A percentile compares a stretch with the other conserved stretches of the same genome.
These are phyloP conservation scores for Dipus sagitta DNA, from an alignment of 2,797 vertebrate species.

Conservation along the genomic window DNA sequence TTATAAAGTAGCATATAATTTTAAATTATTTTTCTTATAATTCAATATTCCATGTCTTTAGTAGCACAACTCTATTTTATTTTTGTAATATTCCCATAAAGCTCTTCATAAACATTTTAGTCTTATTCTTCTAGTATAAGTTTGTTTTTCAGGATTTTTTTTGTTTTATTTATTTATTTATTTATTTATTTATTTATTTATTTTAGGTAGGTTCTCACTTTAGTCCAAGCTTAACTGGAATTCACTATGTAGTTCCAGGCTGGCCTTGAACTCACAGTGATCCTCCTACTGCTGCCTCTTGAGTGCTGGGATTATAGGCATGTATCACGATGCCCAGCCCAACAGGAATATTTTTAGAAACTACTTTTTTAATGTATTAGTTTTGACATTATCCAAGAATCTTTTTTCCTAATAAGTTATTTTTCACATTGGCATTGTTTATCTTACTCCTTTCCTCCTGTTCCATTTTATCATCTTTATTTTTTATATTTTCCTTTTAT, in stretches of 20 bases:
- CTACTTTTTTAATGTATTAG: neutral
- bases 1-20: neutral
- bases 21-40: neutral
- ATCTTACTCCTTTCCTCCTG: neutral
- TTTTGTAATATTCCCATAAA: neutral
- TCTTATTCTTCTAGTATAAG: neutral
- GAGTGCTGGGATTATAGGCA: no score
- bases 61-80: neutral
- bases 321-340: no score
- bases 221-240: no score
- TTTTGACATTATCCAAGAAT: constrained; percentile 32
- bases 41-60: neutral
- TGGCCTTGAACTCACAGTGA: no score
- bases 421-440: constrained; percentile 8
- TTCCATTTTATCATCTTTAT: neutral
- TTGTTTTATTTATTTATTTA: no score
- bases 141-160: constrained; percentile 50
- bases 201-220: no score
- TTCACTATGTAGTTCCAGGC: no score
- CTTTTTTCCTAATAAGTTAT: neutral
- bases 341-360: neutral
- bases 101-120: constrained; percentile 10
- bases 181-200: no score
- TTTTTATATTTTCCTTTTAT: neutral
- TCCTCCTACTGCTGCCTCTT: no score